Evolutionary conservation across 1,140 invertebrate species (phyloP), one percentile per base, ranked within the genome.

Genomic region (Rhyacophila brunnea): DNA sequence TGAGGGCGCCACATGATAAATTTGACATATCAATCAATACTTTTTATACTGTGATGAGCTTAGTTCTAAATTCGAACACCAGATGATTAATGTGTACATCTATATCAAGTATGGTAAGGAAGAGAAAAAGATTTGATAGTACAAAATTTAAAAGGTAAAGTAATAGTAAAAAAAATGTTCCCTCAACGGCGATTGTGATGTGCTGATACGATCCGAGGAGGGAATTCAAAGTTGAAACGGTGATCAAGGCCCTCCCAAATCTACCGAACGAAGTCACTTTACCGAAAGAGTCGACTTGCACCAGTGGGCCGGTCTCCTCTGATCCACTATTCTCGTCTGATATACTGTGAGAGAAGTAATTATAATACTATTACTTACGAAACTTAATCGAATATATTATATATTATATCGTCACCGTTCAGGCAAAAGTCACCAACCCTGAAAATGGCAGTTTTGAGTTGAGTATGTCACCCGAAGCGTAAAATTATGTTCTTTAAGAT

Each of bases 241-340:
- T 50, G 34, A 65, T 9, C 6, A 65, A 15, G 6, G 47, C 58
- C 2, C 36, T 35, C 7, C 62, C 62, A 5, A 55, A 28, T 4
- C 58, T 17, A 5, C 45, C 51, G 20, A 54, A 53, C 15, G 62
- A 46, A 1, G 49, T 58, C 23, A 65, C 54, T 52, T 54, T 43
- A 15, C 62, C 62, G 2, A 44, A 43, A 6, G 49, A 28, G 1
- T 58, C 44, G 17, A 65, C 43, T 34, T 58, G 38, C 20, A 57
- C 44, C 32, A 65, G 43, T 4, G 62, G 47, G 14, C 47, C 51
- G 5, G 44, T 6, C 1, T 34, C 38, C 1, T 28, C 18, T 9
- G 23, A 28, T 5, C 23, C 19, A 34, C 53, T 32, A 10, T 46
- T 51, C 36, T 64, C 57, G 45, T 64, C 56, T 10, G 19, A 48